A percentile compares a stretch with the other conserved stretches of the same genome.
Evolutionary conservation across 1,140 invertebrate genomes (phyloP).

Genomic region (Apis cerana): DNA sequence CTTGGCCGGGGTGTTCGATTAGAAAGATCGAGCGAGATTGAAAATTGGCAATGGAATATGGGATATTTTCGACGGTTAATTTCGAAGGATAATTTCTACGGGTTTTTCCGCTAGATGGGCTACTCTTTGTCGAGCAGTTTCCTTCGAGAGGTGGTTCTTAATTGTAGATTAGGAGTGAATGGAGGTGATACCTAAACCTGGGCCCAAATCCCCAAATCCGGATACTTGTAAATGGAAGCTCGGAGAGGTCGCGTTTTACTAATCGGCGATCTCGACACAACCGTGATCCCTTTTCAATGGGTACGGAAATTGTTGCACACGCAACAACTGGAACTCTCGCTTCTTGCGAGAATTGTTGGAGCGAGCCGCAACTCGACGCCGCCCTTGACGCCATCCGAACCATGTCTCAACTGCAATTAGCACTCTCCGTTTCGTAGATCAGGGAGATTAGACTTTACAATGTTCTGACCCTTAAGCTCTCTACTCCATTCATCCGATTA

Average conservation of each 20-base stretch:
- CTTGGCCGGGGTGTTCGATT: background rate
- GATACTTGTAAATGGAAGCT: constrained; percentile 42
- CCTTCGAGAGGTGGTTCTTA: constrained; percentile 6
- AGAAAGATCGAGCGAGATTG: background rate
- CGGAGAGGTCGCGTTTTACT: constrained; percentile 20
- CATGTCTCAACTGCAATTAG: background rate
- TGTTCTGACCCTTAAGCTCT: no score
- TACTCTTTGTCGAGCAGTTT: background rate
- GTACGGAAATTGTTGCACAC: no score
- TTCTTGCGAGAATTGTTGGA: background rate
- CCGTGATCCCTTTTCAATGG: constrained; percentile 7
- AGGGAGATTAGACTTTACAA: background rate
- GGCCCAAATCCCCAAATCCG: constrained; percentile 21
- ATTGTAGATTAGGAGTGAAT: constrained; percentile 36
- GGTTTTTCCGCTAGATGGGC: background rate
- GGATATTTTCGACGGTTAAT: no score
- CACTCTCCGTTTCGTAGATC: background rate
- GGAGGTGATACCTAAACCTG: constrained; percentile 34
- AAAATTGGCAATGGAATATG: no score
- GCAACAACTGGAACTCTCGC: background rate
- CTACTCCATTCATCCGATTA: no score
- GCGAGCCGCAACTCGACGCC: background rate
- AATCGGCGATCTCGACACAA: background rate
- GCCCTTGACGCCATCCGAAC: background rate
- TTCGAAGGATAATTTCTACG: background rate